Evolutionary conservation across 30 jellyfish, hydroid and myxozoan genomes (phyloP).

Genomic region (Pelagia noctiluca): DNA sequence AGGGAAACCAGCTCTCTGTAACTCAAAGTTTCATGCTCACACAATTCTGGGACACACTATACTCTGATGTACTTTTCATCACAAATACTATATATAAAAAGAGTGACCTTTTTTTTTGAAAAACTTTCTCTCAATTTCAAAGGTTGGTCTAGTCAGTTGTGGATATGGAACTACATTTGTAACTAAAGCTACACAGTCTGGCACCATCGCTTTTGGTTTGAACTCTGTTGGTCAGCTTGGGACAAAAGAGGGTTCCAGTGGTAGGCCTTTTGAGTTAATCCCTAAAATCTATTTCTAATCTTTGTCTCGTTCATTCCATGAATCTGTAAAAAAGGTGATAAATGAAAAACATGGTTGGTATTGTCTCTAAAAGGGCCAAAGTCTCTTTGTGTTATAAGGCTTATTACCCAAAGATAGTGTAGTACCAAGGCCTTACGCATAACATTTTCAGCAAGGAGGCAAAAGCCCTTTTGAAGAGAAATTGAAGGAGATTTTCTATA

Average conservation of each 20-base stretch:
- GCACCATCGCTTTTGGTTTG: constrained; percentile 24
- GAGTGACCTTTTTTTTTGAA: not conserved
- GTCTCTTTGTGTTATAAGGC: not conserved
- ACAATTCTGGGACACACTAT: not conserved
- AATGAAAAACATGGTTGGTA: not conserved
- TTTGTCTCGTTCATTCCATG: too few species aligned
- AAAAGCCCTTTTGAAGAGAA: too few species aligned
- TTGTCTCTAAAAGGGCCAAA: not conserved
- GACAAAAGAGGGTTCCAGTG: not conserved
- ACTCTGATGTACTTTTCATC: not conserved
- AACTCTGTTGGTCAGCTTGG: constrained; percentile 74
- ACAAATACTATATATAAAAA: not conserved
- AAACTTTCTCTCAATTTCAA: not conserved
- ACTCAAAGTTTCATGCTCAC: not conserved
- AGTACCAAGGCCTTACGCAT: not conserved
- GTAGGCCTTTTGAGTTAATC: too few species aligned
- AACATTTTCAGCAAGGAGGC: too few species aligned
- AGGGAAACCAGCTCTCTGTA: not conserved
- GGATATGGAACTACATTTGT: constrained; percentile 67
- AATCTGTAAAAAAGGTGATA: not conserved
- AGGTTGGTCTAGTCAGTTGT: constrained; percentile 48
- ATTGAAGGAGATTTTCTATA: too few species aligned
- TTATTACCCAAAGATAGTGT: too few species aligned
- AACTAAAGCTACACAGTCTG: not conserved
- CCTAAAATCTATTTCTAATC: too few species aligned